phyloP scores from a whole-genome alignment of 1,140 invertebrate species.

The Cephus cinctus region DNA sequence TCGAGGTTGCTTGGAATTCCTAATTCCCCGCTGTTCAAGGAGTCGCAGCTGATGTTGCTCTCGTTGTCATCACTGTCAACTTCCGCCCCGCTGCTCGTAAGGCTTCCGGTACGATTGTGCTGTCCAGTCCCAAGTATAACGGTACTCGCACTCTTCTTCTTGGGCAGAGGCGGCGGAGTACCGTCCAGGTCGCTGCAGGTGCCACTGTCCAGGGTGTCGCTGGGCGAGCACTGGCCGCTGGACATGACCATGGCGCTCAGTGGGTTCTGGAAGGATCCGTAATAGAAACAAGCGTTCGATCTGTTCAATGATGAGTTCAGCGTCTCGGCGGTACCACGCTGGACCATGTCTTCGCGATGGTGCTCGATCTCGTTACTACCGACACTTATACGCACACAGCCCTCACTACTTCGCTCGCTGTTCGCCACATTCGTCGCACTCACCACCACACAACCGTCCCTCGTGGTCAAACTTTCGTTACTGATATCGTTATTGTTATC shows the following conservation, averaged over 20 bases:
- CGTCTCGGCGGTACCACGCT: slow-evolving; percentile 27
- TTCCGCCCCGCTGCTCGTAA: slow-evolving; percentile 60
- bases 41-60: slow-evolving; percentile 71
- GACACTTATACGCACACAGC: slow-evolving; percentile 56
- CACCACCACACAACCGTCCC: slow-evolving; percentile 35
- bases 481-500: slow-evolving; percentile 46
- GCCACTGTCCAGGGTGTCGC: slow-evolving; percentile 77
- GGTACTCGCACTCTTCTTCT: slow-evolving; percentile 59
- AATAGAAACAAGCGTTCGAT: slow-evolving; percentile 58
- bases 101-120: slow-evolving; percentile 55
- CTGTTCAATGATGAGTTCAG: slow-evolving; percentile 24
- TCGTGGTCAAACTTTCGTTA: slow-evolving; percentile 30
- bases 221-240: slow-evolving; percentile 76
- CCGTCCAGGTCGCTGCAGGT: slow-evolving; percentile 79
- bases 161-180: slow-evolving; percentile 68
- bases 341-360: slow-evolving; percentile 41
- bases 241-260: slow-evolving; percentile 59
- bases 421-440: slow-evolving; percentile 31
- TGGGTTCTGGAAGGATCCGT: slow-evolving; percentile 55
- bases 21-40: slow-evolving; percentile 66
- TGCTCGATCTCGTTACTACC: slow-evolving; percentile 31
- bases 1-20: slow-evolving; percentile 39
- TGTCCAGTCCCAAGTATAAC: slow-evolving; percentile 42
- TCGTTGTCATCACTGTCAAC: slow-evolving; percentile 68
- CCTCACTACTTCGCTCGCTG: slow-evolving; percentile 18